Base-by-base conservation (phyloP, 1,140 invertebrate species). In the Hestina assimilis region DNA sequence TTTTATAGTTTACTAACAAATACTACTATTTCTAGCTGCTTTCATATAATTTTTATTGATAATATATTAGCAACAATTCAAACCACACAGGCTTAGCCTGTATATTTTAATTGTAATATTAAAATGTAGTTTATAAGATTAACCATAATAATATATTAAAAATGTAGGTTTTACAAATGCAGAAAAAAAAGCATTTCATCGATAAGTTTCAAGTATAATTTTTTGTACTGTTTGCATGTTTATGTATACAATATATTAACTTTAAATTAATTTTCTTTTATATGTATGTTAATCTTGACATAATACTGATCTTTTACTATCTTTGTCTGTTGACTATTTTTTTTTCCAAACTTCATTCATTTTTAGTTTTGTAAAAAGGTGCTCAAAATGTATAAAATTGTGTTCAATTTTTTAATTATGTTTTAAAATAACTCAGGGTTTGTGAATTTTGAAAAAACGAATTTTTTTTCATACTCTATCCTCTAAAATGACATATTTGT, bases 331-430 rank as follows among this genome's bases (percentile, higher is more conserved):
- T 52, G 48, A 52, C 48, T 52, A 9, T 40, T 38, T 45, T 61
- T 55, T 56, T 55, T 62, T 62, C 53, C 53, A 62, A 62, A 46
- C 46, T 51, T 15, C 46, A 31, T 46, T 40, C 24, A 23, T 31
- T 56, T 48, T 31, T 31, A n/a, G 0, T 26, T 21, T 24, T 4
- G 11, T 29, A 4, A 29, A 45, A 28, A 7, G 20, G 31, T 38
- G 29, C 20, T 50, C 19, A 19, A 40, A 20, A 20, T 40, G 24
- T 38, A 40, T 5, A 11, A 20, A 52, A 33, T 11, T 52, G 23
- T 29, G 40, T 53, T 53, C 7, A 50, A 23, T 24, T 20, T 26
- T 26, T 26, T 5, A 26, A 26, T 26, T 9, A 9, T 26, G 9
- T 5, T 26, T 26, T 12, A 42, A 42, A n/a, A 20, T 14, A 19